A percentile compares a stretch with the other conserved stretches of the same genome.
These are phyloP conservation scores for Darevskia nairensis DNA, from an alignment of 2,797 vertebrate species.

Conservation along the genomic window DNA sequence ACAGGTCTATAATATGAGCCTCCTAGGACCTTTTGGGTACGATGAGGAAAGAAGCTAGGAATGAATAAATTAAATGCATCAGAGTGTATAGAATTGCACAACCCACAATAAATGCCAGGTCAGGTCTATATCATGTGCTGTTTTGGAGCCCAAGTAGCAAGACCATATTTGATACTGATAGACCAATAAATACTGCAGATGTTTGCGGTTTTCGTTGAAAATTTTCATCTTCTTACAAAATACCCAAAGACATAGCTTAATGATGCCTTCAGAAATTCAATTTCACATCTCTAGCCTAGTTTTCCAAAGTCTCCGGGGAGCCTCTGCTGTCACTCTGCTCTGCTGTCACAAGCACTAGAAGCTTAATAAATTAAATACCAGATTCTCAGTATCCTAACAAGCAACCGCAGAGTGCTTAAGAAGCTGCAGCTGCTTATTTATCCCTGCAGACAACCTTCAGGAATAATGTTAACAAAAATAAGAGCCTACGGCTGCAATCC, in stretches of 20 bases:
- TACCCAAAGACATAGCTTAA: background rate
- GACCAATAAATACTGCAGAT: background rate
- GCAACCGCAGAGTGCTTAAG: background rate
- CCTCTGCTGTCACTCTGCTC: background rate
- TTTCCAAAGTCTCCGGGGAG: background rate
- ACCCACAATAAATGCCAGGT: background rate
- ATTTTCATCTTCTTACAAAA: background rate
- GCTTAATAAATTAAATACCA: slow-evolving; percentile 34
- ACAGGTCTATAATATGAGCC: background rate
- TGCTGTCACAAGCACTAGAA: slow-evolving; percentile 3
- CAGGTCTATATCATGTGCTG: background rate
- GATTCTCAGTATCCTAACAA: slow-evolving; percentile 7
- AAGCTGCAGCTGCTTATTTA: background rate
- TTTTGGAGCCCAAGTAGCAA: background rate
- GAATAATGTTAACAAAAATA: background rate
- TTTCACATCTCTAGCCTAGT: background rate
- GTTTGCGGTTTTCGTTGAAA: slow-evolving; percentile 5
- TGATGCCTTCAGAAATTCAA: slow-evolving; percentile 1
- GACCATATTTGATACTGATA: background rate
- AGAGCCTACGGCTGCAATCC: background rate
- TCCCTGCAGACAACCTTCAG: background rate
- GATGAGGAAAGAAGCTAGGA: background rate
- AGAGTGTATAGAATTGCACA: background rate
- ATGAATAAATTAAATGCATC: background rate
- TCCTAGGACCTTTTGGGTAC: background rate